Conservation (phyloP, 1,140 invertebrate species). For the Grapholita molesta region DNA sequence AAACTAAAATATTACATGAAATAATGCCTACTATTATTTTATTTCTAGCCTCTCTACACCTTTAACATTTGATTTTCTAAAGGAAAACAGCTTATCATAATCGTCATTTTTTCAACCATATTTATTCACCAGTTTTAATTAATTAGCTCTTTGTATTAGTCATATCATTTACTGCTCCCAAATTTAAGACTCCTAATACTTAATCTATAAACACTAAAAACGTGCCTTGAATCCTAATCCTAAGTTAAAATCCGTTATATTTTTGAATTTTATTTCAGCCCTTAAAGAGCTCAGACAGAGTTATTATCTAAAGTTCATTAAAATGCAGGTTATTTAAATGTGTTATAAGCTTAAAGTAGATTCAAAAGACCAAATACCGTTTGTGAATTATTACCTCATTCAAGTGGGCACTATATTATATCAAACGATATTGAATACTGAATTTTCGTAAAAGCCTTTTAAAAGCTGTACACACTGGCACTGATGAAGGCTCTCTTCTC, state of each 20-base stretch:
- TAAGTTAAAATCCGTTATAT: not conserved
- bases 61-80: no score
- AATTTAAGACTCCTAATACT: no score
- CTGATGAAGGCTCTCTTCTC: not conserved
- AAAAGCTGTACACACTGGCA: not conserved
- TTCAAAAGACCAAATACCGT: not conserved
- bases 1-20: no score
- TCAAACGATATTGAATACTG: not conserved
- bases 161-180: no score
- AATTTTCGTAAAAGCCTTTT: not conserved
- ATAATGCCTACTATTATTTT: no score
- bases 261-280: not conserved
- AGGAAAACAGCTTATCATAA: no score
- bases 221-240: no score
- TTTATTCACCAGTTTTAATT: no score
- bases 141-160: no score
- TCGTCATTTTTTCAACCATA: no score
- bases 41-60: no score
- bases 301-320: not conserved
- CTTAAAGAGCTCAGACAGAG: not conserved
- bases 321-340: not conserved
- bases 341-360: not conserved
- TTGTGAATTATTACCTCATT: slow-evolving; percentile 16
- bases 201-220: no score
- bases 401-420: not conserved